A percentile compares a stretch with the other conserved stretches of the same genome.
Conservation (phyloP, 2,888 invertebrate genomes). For the Peribatodes rhomboidaria region DNA sequence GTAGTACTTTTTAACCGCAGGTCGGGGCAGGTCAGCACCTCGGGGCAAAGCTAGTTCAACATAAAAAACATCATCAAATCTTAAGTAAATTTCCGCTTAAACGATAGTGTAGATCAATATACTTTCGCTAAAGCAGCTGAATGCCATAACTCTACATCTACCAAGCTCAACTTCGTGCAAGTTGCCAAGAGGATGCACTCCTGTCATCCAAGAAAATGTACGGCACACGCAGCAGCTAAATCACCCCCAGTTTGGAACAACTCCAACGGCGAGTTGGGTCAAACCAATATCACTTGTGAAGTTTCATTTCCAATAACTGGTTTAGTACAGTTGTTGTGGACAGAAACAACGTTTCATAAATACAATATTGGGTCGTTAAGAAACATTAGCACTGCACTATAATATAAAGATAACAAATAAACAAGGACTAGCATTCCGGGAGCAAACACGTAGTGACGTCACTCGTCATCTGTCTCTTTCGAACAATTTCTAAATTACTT, state of each 20-base stretch:
- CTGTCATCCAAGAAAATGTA: constrained; percentile 44
- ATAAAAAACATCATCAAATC: too few relatives aligned
- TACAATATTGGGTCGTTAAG: neutral
- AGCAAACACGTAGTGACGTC: too few relatives aligned
- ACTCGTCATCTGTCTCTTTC: too few relatives aligned
- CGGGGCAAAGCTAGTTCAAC: too few relatives aligned
- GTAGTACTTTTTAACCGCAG: too few relatives aligned
- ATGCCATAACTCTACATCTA: constrained; percentile 18
- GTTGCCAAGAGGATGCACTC: constrained; percentile 40
- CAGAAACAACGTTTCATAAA: constrained; percentile 24
- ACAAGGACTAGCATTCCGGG: too few relatives aligned
- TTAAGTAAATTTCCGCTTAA: too few relatives aligned
- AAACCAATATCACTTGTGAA: constrained; percentile 49
- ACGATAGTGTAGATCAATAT: too few relatives aligned
- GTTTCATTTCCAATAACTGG: constrained; percentile 47
- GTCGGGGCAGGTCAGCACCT: too few relatives aligned
- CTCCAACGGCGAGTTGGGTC: constrained; percentile 48
- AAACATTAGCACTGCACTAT: too few relatives aligned
- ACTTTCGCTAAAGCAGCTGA: neutral
- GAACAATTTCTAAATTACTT: too few relatives aligned
- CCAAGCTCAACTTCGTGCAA: constrained; percentile 29
- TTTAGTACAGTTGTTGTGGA: constrained; percentile 4
- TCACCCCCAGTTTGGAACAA: constrained; percentile 45
- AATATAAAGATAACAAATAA: too few relatives aligned
- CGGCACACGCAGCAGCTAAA: constrained; percentile 43